phyloP scores from a whole-genome alignment of 2,888 invertebrate species.

The Rhorus exstirpatorius region DNA sequence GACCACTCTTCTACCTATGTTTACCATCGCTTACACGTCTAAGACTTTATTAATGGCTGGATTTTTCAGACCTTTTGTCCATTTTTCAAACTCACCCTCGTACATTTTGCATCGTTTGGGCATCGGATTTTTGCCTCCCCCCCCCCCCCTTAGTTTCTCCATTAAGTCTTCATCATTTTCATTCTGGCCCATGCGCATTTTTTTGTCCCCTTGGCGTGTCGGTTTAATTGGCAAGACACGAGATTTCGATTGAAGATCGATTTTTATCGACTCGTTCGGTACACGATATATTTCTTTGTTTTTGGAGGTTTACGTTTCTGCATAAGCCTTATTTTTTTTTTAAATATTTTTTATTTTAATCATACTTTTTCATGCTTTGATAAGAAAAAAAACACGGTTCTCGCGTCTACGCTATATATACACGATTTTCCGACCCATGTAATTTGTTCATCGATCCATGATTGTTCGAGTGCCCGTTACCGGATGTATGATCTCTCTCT shows the following conservation, averaged over 20 bases:
- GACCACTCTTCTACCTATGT: constrained; percentile 76
- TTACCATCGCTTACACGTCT: constrained; percentile 82
- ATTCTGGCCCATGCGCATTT: background rate
- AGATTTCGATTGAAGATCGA: background rate
- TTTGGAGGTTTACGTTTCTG: background rate
- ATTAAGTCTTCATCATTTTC: background rate
- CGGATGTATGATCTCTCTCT: constrained; percentile 21
- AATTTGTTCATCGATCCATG: constrained; percentile 49
- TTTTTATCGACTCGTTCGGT: background rate
- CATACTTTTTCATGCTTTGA: background rate
- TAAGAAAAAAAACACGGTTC: background rate
- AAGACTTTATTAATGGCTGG: constrained; percentile 82
- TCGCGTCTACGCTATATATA: background rate
- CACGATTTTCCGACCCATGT: constrained; percentile 40
- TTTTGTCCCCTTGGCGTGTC: constrained; percentile 3
- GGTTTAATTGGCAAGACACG: background rate
- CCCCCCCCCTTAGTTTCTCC: background rate
- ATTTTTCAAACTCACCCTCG: constrained; percentile 40
- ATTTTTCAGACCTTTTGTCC: constrained; percentile 69
- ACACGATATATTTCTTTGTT: background rate
- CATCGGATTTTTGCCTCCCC: background rate
- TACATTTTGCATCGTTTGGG: constrained; percentile 31
- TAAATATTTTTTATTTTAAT: background rate
- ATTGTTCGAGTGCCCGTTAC: constrained; percentile 29
- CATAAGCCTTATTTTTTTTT: background rate